A percentile compares a stretch with the other conserved stretches of the same genome.
Conservation (phyloP, 2,113 vertebrate genomes). For the Chaenogobius annularis region DNA sequence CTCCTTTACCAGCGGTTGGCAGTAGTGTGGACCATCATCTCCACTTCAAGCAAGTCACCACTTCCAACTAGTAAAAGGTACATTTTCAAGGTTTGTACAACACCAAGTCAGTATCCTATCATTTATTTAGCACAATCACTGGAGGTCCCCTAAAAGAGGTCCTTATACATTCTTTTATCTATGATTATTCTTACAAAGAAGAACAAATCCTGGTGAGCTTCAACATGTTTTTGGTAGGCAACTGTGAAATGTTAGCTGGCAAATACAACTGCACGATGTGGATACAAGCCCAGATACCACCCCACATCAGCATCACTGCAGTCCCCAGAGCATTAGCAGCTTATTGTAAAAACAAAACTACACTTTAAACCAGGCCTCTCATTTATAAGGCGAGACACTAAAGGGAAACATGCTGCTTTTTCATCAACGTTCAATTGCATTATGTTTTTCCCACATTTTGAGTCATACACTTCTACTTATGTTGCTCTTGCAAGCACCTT, state of each 20-base stretch:
- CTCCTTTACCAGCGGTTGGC: constrained; percentile 18
- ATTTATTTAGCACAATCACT: constrained; percentile 62
- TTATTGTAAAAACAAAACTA: constrained; percentile 57
- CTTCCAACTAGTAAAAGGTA: constrained; percentile 40
- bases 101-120: constrained; percentile 38
- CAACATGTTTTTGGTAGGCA: constrained; percentile 72
- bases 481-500: too few relatives aligned
- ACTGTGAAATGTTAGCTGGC: constrained; percentile 75
- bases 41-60: constrained; percentile 24
- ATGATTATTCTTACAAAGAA: constrained; percentile 65
- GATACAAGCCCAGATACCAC: constrained; percentile 61
- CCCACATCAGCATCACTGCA: constrained; percentile 70
- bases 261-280: constrained; percentile 63
- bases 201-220: constrained; percentile 66
- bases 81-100: constrained; percentile 30
- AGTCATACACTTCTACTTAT: too few relatives aligned
- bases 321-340: constrained; percentile 69
- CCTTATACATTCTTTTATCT: constrained; percentile 70
- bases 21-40: constrained; percentile 33
- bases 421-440: too few relatives aligned
- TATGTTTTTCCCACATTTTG: too few relatives aligned
- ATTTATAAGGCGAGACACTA: constrained; percentile 19
- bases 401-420: not conserved
- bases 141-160: constrained; percentile 52
- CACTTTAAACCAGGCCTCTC: constrained; percentile 43